These are phyloP conservation scores for Heliconius cydno DNA, from an alignment of 2,888 invertebrate genomes.

Conservation along the genomic window DNA sequence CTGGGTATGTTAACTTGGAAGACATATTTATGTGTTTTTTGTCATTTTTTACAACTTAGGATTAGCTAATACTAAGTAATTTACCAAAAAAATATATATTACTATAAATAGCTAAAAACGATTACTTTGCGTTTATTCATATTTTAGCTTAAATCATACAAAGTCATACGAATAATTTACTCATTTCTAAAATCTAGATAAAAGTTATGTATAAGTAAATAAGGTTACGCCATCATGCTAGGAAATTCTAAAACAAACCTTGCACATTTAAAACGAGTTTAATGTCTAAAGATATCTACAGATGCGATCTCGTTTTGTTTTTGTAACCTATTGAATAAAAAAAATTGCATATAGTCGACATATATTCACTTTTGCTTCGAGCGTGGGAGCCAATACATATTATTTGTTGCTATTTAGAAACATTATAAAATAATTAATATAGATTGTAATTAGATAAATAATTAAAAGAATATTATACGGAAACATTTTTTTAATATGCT, in stretches of 20 bases:
- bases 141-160: no score
- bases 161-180: no score
- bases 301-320: slow-evolving; percentile 33
- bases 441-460: background rate
- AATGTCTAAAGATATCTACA: slow-evolving; percentile 40
- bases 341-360: background rate
- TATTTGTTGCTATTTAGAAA: background rate
- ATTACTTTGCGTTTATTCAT: no score
- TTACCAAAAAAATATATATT: no score
- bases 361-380: background rate
- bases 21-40: no score
- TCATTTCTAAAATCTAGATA: background rate
- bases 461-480: no score
- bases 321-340: slow-evolving; percentile 10
- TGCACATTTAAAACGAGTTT: slow-evolving; percentile 35
- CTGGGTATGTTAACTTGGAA: no score
- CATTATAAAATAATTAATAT: background rate
- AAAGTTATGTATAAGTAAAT: no score
- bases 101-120: no score
- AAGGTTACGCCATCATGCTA: background rate
- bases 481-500: no score
- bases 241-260: background rate
- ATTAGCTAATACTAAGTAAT: no score
- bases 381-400: slow-evolving; percentile 10
- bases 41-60: no score